phyloP scores from a whole-genome alignment of 1,140 invertebrate genomes.

The Hyles vespertilio region DNA sequence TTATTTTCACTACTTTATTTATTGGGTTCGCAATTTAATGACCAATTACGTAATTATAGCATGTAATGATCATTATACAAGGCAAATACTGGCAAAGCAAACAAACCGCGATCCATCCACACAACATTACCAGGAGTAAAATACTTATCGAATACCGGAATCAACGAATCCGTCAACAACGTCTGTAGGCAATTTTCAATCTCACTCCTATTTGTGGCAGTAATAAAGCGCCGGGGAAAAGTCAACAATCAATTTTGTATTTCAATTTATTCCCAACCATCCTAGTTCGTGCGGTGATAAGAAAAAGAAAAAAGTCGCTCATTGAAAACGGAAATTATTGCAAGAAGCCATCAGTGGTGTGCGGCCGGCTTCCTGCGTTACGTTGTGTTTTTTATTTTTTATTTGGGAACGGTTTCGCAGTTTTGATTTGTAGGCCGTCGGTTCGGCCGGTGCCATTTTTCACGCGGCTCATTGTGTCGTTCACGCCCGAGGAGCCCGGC shows the following conservation, averaged over 20 bases:
- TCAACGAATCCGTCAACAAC: conserved; percentile 46
- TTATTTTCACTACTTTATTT: no score
- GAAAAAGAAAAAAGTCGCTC: conserved; percentile 72
- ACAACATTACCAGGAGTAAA: conserved; percentile 1
- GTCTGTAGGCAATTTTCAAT: conserved; percentile 72
- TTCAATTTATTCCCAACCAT: conserved; percentile 75
- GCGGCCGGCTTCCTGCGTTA: conserved; percentile 58
- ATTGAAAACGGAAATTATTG: conserved; percentile 77
- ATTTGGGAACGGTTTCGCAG: conserved; percentile 47
- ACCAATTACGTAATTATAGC: no score
- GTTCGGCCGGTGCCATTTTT: conserved; percentile 50
- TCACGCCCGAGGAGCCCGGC: conserved; percentile 36
- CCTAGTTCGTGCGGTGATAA: conserved; percentile 72
- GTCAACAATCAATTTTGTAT: conserved; percentile 77
- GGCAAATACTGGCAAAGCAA: no score
- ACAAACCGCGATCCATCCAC: background rate
- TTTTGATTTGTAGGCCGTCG: conserved; percentile 63
- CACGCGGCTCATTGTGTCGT: conserved; percentile 54
- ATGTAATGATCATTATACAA: no score
- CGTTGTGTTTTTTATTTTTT: conserved; percentile 48
- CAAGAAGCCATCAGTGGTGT: conserved; percentile 73
- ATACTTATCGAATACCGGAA: conserved; percentile 2
- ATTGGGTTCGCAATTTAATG: no score
- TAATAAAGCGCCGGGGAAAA: conserved; percentile 74
- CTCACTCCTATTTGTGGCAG: conserved; percentile 73